Evolutionary conservation across 2,113 vertebrate genomes (phyloP).

Genomic region (Isichthys henryi): DNA sequence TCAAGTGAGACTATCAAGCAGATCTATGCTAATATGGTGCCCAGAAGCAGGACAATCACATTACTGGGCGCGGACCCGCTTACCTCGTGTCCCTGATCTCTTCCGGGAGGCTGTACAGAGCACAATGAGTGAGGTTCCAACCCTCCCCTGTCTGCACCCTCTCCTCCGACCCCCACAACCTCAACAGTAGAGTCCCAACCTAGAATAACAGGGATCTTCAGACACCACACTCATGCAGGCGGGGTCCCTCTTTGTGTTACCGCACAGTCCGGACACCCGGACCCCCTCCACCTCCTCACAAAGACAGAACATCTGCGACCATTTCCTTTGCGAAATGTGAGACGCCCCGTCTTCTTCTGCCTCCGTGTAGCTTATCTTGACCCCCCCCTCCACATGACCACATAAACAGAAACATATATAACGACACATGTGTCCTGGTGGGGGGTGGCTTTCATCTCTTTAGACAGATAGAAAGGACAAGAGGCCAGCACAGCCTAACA

Average conservation of each 20-base stretch:
- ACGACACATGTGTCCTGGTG: background rate
- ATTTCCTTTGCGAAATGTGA: constrained; percentile 42
- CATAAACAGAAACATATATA: constrained; percentile 9
- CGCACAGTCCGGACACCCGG: background rate
- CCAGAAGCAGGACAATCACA: constrained; percentile 58
- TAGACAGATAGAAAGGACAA: constrained; percentile 38
- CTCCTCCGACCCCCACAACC: background rate
- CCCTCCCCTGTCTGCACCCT: constrained; percentile 8
- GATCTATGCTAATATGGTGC: constrained; percentile 60
- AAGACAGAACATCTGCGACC: constrained; percentile 33
- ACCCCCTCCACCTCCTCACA: background rate
- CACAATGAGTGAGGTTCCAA: constrained; percentile 37
- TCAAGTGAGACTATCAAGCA: constrained; percentile 57
- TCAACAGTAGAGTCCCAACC: background rate
- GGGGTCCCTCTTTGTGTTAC: background rate
- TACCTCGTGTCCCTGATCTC: constrained; percentile 29
- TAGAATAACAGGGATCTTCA: background rate
- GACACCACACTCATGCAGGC: background rate
- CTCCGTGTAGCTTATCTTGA: constrained; percentile 29
- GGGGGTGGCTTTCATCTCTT: constrained; percentile 44
- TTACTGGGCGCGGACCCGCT: constrained; percentile 57
- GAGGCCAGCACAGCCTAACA: background rate
- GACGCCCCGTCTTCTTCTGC: constrained; percentile 31
- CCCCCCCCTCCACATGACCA: background rate
- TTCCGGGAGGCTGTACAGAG: constrained; percentile 19